phyloP scores from a whole-genome alignment of 1,140 invertebrate species.

The Drosophila sp. region DNA sequence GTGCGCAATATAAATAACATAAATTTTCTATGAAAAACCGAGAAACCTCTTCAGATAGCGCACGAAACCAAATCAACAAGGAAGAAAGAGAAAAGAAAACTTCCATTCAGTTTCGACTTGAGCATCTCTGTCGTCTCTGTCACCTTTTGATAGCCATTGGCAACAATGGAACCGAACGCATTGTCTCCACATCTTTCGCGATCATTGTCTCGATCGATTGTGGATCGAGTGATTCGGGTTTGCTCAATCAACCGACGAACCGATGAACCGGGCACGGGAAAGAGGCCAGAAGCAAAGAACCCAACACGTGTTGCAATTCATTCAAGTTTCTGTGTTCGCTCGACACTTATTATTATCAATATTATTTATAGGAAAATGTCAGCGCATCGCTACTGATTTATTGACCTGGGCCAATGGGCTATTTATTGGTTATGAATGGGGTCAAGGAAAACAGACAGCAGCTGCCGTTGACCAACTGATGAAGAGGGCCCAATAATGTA shows the following conservation, averaged over 20 bases:
- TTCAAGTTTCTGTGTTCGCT: slow-evolving; percentile 57
- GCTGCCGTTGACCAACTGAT: slow-evolving; percentile 19
- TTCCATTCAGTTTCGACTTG: slow-evolving; percentile 59
- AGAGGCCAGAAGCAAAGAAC: slow-evolving; percentile 43
- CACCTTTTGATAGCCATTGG: slow-evolving; percentile 43
- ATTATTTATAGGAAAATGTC: slow-evolving; percentile 69
- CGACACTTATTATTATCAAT: slow-evolving; percentile 52
- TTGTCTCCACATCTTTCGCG: slow-evolving; percentile 72
- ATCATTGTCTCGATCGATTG: slow-evolving; percentile 45
- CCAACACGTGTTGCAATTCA: slow-evolving; percentile 79
- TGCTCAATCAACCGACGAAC: slow-evolving; percentile 60
- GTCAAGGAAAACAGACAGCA: slow-evolving; percentile 61
- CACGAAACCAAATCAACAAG: slow-evolving; percentile 25
- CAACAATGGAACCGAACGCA: slow-evolving; percentile 67
- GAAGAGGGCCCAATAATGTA: background rate
- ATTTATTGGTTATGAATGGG: slow-evolving; percentile 47
- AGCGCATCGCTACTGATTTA: slow-evolving; percentile 70
- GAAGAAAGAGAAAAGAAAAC: slow-evolving; percentile 46
- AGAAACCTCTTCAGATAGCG: slow-evolving; percentile 66
- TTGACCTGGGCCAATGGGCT: slow-evolving; percentile 46
- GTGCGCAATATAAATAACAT: slow-evolving; percentile 66
- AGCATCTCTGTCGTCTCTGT: slow-evolving; percentile 28
- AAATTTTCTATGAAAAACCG: slow-evolving; percentile 72
- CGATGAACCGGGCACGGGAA: slow-evolving; percentile 28
- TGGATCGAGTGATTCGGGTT: slow-evolving; percentile 54